phyloP scores from a whole-genome alignment of 1,140 invertebrate genomes.

The Drosophila pallidifrons region DNA sequence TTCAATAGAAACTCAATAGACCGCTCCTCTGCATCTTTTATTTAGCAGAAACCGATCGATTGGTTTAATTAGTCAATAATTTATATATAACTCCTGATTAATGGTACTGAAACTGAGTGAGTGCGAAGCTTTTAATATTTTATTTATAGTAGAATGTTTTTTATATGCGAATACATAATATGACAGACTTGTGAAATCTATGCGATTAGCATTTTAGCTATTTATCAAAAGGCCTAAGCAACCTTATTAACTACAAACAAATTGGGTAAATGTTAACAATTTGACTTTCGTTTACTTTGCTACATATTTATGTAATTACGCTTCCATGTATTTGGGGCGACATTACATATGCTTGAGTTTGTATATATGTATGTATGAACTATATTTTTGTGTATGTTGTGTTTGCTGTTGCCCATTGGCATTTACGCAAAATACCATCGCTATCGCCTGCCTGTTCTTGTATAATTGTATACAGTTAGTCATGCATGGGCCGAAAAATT shows the following conservation, averaged over 20 bases:
- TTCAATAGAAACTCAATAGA: too few relatives aligned
- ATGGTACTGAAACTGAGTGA: too few relatives aligned
- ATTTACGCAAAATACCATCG: slow-evolving; percentile 7
- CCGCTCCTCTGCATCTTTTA: too few relatives aligned
- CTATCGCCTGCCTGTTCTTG: background rate
- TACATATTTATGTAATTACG: slow-evolving; percentile 46
- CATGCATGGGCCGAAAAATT: slow-evolving; percentile 54
- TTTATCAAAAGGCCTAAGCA: background rate
- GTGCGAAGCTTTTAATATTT: too few relatives aligned
- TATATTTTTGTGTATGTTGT: slow-evolving; percentile 4
- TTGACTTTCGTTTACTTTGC: slow-evolving; percentile 14
- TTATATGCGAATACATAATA: background rate
- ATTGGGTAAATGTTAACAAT: slow-evolving; percentile 16
- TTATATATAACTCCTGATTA: background rate
- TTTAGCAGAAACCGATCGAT: too few relatives aligned
- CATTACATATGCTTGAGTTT: background rate
- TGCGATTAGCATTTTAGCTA: background rate
- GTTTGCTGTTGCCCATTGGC: slow-evolving; percentile 3
- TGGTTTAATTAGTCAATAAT: too few relatives aligned
- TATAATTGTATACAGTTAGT: slow-evolving; percentile 58
- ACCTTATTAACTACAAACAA: slow-evolving; percentile 23
- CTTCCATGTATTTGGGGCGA: slow-evolving; percentile 2
- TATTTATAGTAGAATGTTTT: too few relatives aligned
- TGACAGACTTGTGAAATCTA: background rate
- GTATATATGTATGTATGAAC: background rate